These are phyloP conservation scores for Phortica variegata DNA, from an alignment of 1,140 invertebrate species.

Conservation along the genomic window DNA sequence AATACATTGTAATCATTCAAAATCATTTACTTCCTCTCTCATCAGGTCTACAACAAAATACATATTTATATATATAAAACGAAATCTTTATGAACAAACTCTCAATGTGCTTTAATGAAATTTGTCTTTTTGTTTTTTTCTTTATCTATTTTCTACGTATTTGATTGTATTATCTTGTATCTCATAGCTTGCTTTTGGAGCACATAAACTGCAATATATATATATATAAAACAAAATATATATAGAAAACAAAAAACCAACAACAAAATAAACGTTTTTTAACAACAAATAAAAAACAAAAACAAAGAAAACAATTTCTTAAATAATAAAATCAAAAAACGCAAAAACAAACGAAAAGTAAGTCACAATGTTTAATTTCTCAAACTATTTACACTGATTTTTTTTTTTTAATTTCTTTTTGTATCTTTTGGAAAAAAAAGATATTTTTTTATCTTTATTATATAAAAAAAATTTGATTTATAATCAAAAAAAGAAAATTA, in stretches of 20 bases:
- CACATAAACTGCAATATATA: constrained; percentile 49
- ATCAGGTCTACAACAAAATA: too few relatives aligned
- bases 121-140: too few relatives aligned
- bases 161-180: constrained; percentile 56
- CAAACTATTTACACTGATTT: too few relatives aligned
- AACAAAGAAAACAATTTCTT: constrained; percentile 19
- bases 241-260: constrained; percentile 25
- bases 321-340: constrained; percentile 23
- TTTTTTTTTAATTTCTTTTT: constrained; percentile 34
- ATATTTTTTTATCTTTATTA: background rate
- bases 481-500: too few relatives aligned
- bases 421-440: constrained; percentile 22
- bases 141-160: constrained; percentile 26
- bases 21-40: too few relatives aligned
- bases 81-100: too few relatives aligned
- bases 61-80: too few relatives aligned
- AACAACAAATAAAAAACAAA: constrained; percentile 18
- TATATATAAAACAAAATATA: constrained; percentile 22
- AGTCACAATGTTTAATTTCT: constrained; percentile 30
- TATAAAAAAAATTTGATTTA: constrained; percentile 4
- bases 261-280: constrained; percentile 18
- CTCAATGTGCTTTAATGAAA: too few relatives aligned
- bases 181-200: constrained; percentile 57
- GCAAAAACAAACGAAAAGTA: constrained; percentile 45
- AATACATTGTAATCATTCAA: too few relatives aligned